Evolutionary conservation across 2,888 invertebrate species (phyloP).

Genomic region (Tubulanus polymorphus): DNA sequence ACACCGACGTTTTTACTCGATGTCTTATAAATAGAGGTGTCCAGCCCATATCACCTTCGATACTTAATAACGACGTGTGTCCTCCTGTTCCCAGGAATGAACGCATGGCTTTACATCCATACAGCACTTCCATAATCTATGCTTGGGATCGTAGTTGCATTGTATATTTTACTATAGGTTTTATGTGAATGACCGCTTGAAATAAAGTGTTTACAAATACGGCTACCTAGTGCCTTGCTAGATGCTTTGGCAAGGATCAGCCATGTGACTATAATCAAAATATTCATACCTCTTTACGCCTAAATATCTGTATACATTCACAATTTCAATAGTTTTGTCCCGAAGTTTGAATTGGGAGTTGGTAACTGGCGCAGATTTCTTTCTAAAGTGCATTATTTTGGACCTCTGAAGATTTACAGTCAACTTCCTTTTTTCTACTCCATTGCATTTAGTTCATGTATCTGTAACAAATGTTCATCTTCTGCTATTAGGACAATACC

Average conservation of each 20-base stretch:
- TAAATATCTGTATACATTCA: constrained; percentile 8
- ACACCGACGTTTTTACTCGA: too few relatives aligned
- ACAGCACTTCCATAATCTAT: background rate
- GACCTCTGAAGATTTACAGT: constrained; percentile 9
- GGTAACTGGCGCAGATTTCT: too few relatives aligned
- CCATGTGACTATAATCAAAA: too few relatives aligned
- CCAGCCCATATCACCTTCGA: constrained; percentile 14
- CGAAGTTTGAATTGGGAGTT: too few relatives aligned
- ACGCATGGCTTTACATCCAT: constrained; percentile 10
- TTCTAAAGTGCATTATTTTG: too few relatives aligned
- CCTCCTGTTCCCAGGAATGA: constrained; percentile 7
- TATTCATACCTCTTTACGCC: too few relatives aligned
- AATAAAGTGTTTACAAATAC: background rate
- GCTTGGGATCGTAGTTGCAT: too few relatives aligned
- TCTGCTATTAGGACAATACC: constrained; percentile 13
- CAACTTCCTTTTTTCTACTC: constrained; percentile 8
- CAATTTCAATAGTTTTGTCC: too few relatives aligned
- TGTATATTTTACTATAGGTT: background rate
- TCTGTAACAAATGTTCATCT: constrained; percentile 7
- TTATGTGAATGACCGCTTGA: background rate
- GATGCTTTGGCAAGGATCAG: background rate
- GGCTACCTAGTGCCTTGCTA: constrained; percentile 7
- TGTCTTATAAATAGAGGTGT: constrained; percentile 6
- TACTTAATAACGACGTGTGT: constrained; percentile 7
- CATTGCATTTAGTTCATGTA: constrained; percentile 3